Base-by-base conservation (phyloP, 2,888 invertebrate species). In the Cartodere bifasciata region DNA sequence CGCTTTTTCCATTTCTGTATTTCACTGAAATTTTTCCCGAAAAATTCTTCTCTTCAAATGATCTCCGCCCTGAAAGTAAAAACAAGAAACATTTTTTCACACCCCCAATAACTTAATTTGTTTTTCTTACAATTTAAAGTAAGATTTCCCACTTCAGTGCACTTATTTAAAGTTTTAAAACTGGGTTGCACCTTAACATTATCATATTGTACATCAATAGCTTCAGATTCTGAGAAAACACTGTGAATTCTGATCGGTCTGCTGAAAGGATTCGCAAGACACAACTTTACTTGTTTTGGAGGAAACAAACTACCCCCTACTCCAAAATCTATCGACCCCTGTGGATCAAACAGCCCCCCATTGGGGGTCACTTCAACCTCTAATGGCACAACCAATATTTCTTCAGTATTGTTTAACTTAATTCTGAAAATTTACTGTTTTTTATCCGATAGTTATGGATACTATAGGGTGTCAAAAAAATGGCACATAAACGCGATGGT, bases 291-390 rank as follows among this genome's bases (percentile, higher is more conserved):
- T 43, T 56, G 60, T 43, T 62, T 70, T 5, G 80, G 72, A 28
- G 68, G 62, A 51, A 83, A 80, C 32, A 72, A 59, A 15, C 76
- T 75, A 28, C 83, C 75, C 28, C 86, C 67, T 36, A 84, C 70
- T 16, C 88, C 88, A 60, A 90, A 87, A 62, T 90, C 85, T 16
- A 90, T 63, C 35, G 77, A 59, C 32, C 72, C 72, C 50, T 76
- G 75, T n/a, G 81, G 74, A 44, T 81, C 73, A 60, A 82, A 86
- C 35, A 87, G 65, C 28, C 85, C 82, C 40, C 78, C 69, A 32
- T 65, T 62, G 13, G 73, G 59, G 38, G 60, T 58, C 32, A 87
- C 83, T 64, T 86, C 83, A 31, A 88, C 76, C 63, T 87, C 87
- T 26, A 88, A 70, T 16, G 87, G 86, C 40, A 88, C 71, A 39